Base-by-base conservation (phyloP, 2,113 vertebrate species). In the Gnathochromis pfefferi region DNA sequence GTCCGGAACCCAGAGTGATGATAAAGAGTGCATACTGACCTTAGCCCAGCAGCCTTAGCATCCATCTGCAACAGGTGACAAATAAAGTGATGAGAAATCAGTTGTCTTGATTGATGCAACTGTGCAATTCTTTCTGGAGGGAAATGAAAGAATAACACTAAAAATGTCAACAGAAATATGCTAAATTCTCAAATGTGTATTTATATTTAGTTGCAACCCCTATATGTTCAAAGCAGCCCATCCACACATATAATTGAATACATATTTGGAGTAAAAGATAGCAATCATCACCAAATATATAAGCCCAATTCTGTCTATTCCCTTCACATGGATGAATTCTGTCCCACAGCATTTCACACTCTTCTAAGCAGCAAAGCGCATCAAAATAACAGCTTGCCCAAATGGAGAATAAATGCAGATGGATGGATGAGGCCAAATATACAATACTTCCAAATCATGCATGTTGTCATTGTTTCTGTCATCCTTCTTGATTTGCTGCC, bases 401-500 rank as follows among this genome's bases (percentile, higher is more conserved):
- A 89, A 90, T 12, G 51, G 63, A 86, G 35, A 84, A 65, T 60
- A 86, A 86, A 92, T 88, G 78, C 78, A 47, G 82, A 91, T 45
- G 78, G 91, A 94, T 89, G 87, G 87, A 85, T 42, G 79, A 38
- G 81, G 85, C 79, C 35, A 84, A 83, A 87, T 83, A 80, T 57
- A 70, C 42, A 87, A 80, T 73, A 88, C 58, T 78, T 84, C 65
- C 51, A 75, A 49, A 84, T 88, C 81, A 19, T 19, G 35, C 35
- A 6, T 87, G 68, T 47, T 91, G 88, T 90, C 83, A 88, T 91
- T 89, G 21, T 55, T 79, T 84, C 83, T 89, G 83, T 79, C 84
- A 90, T 91, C 73, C 80, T 87, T 90, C 84, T 93, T 85, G 83
- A 91, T 93, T 93, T 94, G 65, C 55, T 84, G 86, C 85, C 81